These are phyloP conservation scores for Tholera decimalis DNA, from an alignment of 2,888 invertebrate genomes.

Conservation along the genomic window DNA sequence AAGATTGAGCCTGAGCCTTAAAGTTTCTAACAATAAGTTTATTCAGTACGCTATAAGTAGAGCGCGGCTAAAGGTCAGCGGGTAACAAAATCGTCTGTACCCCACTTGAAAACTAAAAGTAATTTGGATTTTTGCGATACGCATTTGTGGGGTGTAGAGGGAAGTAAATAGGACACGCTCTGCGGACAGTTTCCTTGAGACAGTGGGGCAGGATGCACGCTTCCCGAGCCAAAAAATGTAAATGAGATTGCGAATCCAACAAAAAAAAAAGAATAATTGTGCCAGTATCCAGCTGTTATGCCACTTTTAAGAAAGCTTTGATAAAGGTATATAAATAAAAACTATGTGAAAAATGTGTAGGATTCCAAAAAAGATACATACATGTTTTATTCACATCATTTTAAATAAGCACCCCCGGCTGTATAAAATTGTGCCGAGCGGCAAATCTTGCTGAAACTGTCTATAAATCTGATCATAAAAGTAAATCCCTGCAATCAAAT, in stretches of 20 bases:
- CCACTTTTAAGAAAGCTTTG: neutral
- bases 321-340: neutral
- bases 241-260: slow-evolving; percentile 31
- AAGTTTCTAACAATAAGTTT: slow-evolving; percentile 62
- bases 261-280: slow-evolving; percentile 25
- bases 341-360: slow-evolving; percentile 15
- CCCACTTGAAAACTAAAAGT: slow-evolving; percentile 65
- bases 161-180: slow-evolving; percentile 54
- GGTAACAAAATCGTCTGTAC: slow-evolving; percentile 52
- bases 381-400: slow-evolving; percentile 73
- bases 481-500: slow-evolving; percentile 90
- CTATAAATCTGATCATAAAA: slow-evolving; percentile 90
- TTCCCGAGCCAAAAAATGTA: slow-evolving; percentile 50
- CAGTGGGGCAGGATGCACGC: slow-evolving; percentile 39
- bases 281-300: slow-evolving; percentile 9
- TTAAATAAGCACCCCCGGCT: slow-evolving; percentile 75
- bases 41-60: slow-evolving; percentile 53
- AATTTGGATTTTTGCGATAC: slow-evolving; percentile 65
- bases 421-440: slow-evolving; percentile 78
- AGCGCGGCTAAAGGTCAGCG: slow-evolving; percentile 58
- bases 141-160: slow-evolving; percentile 46
- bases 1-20: slow-evolving; percentile 48
- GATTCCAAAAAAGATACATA: slow-evolving; percentile 33
- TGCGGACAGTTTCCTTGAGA: slow-evolving; percentile 44
- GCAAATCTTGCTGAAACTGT: slow-evolving; percentile 84